These are phyloP conservation scores for Haemorhous mexicanus DNA, from an alignment of 2,113 vertebrate species.

Conservation along the genomic window DNA sequence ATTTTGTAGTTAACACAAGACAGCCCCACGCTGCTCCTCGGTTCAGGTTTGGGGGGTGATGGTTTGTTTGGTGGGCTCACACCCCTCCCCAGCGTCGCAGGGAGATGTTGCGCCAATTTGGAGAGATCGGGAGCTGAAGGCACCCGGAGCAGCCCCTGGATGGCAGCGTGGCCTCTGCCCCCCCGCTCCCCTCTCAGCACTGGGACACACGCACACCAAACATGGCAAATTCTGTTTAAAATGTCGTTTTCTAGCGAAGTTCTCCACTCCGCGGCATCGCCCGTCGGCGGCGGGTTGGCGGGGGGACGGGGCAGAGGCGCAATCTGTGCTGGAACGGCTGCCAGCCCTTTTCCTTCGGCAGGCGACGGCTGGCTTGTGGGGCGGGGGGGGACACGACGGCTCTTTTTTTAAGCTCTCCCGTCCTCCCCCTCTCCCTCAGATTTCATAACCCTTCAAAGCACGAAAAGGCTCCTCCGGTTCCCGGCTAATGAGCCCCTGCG, in stretches of 20 bases:
- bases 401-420: conserved; percentile 59
- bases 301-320: conserved; percentile 42
- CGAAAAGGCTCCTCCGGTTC: not conserved
- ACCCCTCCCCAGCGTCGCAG: not conserved
- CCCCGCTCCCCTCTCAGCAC: rapidly evolving
- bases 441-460: conserved; percentile 52
- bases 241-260: not conserved
- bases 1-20: not conserved
- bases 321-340: conserved; percentile 17
- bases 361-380: not conserved
- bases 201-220: too few relatives aligned
- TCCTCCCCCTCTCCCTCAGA: conserved; percentile 48
- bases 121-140: not conserved
- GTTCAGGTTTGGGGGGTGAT: not conserved
- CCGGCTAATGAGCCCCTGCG: not conserved
- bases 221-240: rapidly evolving
- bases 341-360: conserved; percentile 51
- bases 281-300: not conserved
- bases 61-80: not conserved
- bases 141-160: rapidly evolving
- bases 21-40: not conserved
- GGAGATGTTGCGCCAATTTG: rapidly evolving
- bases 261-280: not conserved
- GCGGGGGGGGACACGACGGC: not conserved
- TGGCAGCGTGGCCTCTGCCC: rapidly evolving